Conservation (phyloP, 2,888 invertebrate species). For the Agrochola lota region DNA sequence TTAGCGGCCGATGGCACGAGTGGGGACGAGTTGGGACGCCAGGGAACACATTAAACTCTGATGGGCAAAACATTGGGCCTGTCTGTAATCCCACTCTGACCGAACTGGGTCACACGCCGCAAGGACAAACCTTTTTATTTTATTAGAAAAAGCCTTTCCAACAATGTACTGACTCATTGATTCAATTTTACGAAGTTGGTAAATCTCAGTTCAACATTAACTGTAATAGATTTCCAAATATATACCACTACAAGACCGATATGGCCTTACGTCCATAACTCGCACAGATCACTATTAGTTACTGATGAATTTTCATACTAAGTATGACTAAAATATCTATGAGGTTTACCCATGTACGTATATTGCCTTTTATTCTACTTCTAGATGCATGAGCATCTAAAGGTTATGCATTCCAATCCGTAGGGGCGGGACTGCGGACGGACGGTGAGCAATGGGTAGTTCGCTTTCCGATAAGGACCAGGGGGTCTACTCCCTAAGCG, state of each 20-base stretch:
- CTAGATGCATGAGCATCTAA: too few species aligned
- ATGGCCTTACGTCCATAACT: background rate
- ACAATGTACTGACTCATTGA: slow-evolving; percentile 38
- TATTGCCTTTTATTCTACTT: too few species aligned
- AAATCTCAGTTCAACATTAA: background rate
- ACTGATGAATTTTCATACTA: background rate
- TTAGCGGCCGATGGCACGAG: slow-evolving; percentile 71
- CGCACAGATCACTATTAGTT: background rate
- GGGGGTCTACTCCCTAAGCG: too few species aligned
- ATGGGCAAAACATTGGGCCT: slow-evolving; percentile 75
- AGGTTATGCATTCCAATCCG: too few species aligned
- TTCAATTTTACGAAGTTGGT: slow-evolving; percentile 23
- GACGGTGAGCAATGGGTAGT: too few species aligned
- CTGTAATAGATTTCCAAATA: background rate
- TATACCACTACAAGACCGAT: background rate
- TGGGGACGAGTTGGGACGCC: slow-evolving; percentile 64
- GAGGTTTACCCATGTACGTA: too few species aligned
- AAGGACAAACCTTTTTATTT: slow-evolving; percentile 73
- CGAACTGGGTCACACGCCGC: slow-evolving; percentile 73
- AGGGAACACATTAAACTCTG: slow-evolving; percentile 79
- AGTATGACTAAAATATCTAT: too few species aligned
- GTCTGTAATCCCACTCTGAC: slow-evolving; percentile 71
- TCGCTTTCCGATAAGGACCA: too few species aligned
- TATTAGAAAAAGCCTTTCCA: slow-evolving; percentile 63
- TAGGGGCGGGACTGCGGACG: too few species aligned